Conservation (phyloP, 1,140 invertebrate genomes). For the Eriocheir sinensis region DNA sequence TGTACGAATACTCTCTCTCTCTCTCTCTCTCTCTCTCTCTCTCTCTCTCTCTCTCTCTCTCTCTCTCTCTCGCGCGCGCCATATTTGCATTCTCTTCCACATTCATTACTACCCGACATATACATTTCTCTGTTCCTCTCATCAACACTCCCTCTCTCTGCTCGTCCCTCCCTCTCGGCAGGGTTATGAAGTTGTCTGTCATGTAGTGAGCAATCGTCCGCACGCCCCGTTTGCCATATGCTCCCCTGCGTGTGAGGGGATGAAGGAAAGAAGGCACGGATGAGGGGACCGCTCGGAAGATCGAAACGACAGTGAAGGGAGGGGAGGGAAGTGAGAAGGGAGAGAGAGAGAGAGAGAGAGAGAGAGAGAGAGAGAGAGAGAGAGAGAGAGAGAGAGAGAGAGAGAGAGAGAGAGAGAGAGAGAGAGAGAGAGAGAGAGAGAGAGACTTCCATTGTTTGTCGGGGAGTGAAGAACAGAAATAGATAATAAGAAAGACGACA, state of each 20-base stretch:
- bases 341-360: not conserved
- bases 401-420: conserved; percentile 5
- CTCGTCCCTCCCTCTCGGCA: not conserved
- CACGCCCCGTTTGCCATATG: conserved; percentile 5
- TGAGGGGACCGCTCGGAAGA: no score
- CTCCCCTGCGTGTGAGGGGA: not conserved
- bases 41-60: not conserved
- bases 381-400: not conserved
- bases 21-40: not conserved
- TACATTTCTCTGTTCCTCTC: not conserved
- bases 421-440: not conserved
- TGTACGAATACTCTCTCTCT: not conserved
- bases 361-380: not conserved
- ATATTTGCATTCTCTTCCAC: not conserved
- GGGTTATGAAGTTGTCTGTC: conserved; percentile 58
- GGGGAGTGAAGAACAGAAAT: not conserved
- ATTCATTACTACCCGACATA: no score
- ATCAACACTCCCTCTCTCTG: not conserved
- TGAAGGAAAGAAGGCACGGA: no score
- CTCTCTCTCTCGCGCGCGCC: not conserved
- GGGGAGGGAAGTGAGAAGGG: not conserved
- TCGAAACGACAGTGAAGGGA: not conserved
- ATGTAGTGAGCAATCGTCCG: conserved; percentile 34
- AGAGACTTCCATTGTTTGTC: not conserved
- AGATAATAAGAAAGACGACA: not conserved